Conservation (phyloP, 2,888 invertebrate species). For the Matsumyia berberina region DNA sequence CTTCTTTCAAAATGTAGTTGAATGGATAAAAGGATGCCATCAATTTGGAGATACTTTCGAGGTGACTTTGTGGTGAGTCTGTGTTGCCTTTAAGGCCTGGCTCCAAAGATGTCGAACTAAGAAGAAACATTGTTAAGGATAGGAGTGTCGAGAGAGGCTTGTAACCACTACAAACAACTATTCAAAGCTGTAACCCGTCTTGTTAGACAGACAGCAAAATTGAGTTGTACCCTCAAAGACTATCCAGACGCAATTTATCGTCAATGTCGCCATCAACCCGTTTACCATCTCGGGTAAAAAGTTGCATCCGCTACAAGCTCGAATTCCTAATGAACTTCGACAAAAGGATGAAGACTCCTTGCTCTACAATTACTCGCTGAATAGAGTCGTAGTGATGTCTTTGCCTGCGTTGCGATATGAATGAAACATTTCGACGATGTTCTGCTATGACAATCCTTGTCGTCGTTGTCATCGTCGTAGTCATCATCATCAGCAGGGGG, state of each 20-base stretch:
- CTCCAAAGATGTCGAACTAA: too few relatives aligned
- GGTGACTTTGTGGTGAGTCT: too few relatives aligned
- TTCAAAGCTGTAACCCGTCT: background rate
- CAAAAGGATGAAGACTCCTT: conserved; percentile 1
- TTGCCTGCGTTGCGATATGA: conserved; percentile 5
- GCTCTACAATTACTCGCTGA: conserved; percentile 10
- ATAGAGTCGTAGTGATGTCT: background rate
- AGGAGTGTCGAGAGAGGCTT: too few relatives aligned
- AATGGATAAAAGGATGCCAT: too few relatives aligned
- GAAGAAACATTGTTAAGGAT: too few relatives aligned
- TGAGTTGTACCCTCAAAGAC: background rate
- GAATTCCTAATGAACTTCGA: conserved; percentile 22
- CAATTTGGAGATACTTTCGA: too few relatives aligned
- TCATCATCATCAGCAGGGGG: conserved; percentile 8
- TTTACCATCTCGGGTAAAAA: background rate
- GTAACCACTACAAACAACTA: too few relatives aligned
- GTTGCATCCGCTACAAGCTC: background rate
- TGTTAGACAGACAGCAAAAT: background rate
- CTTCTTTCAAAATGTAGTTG: too few relatives aligned
- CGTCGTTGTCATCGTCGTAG: conserved; percentile 1
- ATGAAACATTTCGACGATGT: conserved; percentile 18
- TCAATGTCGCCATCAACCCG: conserved; percentile 10
- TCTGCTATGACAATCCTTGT: conserved; percentile 1
- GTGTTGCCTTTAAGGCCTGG: too few relatives aligned
- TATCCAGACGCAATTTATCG: conserved; percentile 28